phyloP scores from a whole-genome alignment of 1,140 invertebrate species.

The Aphis craccivora region DNA sequence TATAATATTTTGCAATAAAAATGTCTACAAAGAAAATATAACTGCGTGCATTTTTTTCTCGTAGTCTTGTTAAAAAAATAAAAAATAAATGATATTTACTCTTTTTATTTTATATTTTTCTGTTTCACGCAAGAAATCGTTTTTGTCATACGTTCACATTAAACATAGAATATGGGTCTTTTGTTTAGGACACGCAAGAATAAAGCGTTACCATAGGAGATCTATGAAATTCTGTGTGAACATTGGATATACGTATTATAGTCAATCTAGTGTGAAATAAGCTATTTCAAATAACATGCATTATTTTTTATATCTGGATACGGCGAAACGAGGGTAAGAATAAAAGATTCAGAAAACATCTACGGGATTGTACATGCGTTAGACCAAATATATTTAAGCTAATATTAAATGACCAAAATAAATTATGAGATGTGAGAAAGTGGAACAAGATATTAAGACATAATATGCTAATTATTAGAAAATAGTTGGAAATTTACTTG shows the following conservation, averaged over 20 bases:
- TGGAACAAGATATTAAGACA: neutral
- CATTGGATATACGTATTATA: neutral
- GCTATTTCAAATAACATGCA: too few species aligned
- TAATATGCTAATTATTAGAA: neutral
- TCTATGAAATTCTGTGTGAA: neutral
- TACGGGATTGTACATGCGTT: neutral
- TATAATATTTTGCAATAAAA: slow-evolving; percentile 16
- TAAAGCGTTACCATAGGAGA: neutral
- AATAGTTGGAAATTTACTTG: neutral
- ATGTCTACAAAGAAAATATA: neutral
- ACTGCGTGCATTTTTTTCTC: neutral
- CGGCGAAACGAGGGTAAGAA: neutral
- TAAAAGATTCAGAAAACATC: neutral
- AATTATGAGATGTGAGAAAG: neutral
- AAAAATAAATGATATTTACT: slow-evolving; percentile 4
- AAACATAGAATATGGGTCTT: neutral
- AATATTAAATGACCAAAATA: neutral
- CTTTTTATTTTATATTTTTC: neutral
- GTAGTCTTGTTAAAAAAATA: neutral
- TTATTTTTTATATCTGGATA: neutral
- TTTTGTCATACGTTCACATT: slow-evolving; percentile 18
- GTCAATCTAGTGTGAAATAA: neutral
- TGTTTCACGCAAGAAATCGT: neutral
- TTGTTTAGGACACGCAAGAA: neutral
- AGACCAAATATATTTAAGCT: neutral